Percentiles rank a stretch among this genome's conserved stretches.
Conservation (phyloP, 1,140 invertebrate species). For the Diachasmimorpha longicaudata region DNA sequence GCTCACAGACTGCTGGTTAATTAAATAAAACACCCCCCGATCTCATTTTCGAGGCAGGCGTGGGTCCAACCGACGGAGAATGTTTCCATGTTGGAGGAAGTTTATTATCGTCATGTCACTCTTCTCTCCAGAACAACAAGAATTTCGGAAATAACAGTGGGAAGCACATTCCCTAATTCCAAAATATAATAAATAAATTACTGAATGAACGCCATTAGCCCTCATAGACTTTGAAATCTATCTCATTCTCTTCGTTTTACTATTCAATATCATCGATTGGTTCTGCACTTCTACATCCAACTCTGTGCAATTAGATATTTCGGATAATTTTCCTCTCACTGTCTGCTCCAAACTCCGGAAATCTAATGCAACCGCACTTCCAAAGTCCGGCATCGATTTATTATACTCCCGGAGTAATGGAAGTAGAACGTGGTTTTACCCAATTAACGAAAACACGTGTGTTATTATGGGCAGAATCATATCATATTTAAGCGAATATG, state of each 20-base stretch:
- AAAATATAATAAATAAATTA: too few relatives aligned
- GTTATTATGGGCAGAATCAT: constrained; percentile 8
- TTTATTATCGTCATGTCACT: not conserved
- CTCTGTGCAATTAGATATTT: too few relatives aligned
- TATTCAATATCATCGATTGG: too few relatives aligned
- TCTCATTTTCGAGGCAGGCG: constrained; percentile 40
- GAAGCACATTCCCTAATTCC: too few relatives aligned
- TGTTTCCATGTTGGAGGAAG: not conserved
- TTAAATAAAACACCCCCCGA: constrained; percentile 55
- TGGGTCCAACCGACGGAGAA: constrained; percentile 10
- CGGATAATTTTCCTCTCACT: not conserved
- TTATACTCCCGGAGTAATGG: constrained; percentile 9
- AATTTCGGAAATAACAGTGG: not conserved
- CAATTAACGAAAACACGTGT: not conserved
- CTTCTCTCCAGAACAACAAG: not conserved
- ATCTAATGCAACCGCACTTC: not conserved
- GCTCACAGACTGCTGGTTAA: constrained; percentile 50
- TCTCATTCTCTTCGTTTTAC: too few relatives aligned
- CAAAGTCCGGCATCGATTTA: constrained; percentile 15
- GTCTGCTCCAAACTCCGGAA: not conserved
- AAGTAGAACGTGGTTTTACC: constrained; percentile 17
- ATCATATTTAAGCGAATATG: not conserved
- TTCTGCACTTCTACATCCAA: too few relatives aligned
- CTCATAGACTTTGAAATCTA: too few relatives aligned
- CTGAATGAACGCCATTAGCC: too few relatives aligned